Conservation (phyloP, 2,113 vertebrate species). For the Mesocricetus auratus region DNA sequence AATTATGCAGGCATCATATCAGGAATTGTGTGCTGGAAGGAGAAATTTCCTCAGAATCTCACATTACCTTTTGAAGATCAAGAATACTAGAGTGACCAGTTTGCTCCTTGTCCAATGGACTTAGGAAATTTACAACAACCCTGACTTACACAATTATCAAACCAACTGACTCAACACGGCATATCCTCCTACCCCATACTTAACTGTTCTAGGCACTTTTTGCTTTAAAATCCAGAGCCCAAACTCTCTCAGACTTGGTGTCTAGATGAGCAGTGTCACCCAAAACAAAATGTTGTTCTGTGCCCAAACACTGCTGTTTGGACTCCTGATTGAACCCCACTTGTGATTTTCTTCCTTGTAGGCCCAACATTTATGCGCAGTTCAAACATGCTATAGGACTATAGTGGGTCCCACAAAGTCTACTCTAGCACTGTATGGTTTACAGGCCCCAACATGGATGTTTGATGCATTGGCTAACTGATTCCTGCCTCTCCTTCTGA, state of each 20-base stretch:
- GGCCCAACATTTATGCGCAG: background rate
- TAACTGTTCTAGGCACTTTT: rapidly evolving
- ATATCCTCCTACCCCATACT: too few relatives aligned
- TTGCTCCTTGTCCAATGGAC: background rate
- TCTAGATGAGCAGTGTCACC: background rate
- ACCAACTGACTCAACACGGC: background rate
- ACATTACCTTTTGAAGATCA: background rate
- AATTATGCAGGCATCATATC: background rate
- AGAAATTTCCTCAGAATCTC: background rate
- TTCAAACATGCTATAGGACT: background rate
- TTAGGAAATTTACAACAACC: background rate
- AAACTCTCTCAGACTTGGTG: background rate
- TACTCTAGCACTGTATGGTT: rapidly evolving
- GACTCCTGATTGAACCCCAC: background rate
- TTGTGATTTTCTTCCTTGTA: background rate
- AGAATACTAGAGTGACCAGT: background rate
- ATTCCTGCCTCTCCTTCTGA: background rate
- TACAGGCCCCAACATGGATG: background rate
- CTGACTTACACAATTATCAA: background rate
- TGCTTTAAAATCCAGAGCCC: background rate
- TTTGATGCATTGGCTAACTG: background rate
- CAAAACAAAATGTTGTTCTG: background rate
- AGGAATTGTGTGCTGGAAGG: background rate
- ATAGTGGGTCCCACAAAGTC: rapidly evolving
- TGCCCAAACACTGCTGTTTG: background rate